phyloP scores from a whole-genome alignment of 2,888 invertebrate genomes.

The Macrosiphum euphorbiae region DNA sequence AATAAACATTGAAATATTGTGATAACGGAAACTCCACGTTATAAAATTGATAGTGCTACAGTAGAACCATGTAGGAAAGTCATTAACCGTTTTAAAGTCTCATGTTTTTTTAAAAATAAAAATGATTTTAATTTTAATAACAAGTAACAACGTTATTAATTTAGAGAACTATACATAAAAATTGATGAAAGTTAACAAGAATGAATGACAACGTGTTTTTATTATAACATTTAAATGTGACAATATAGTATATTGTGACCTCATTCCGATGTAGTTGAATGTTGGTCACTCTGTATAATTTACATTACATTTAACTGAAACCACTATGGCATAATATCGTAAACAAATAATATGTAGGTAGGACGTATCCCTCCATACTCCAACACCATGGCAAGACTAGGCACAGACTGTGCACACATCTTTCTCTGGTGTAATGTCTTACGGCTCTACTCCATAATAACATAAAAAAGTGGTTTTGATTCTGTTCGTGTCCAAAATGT shows the following conservation, averaged over 20 bases:
- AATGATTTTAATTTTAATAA: neutral
- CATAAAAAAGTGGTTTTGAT: neutral
- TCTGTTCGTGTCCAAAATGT: neutral
- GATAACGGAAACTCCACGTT: slow-evolving; percentile 59
- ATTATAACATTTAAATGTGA: neutral
- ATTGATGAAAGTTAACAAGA: neutral
- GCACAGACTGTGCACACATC: neutral
- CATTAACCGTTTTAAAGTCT: neutral
- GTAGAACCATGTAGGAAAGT: neutral
- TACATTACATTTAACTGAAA: neutral
- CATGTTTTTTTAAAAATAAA: neutral
- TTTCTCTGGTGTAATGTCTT: neutral
- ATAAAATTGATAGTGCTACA: slow-evolving; percentile 43
- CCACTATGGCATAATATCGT: slow-evolving; percentile 42
- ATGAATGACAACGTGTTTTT: neutral
- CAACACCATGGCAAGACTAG: neutral
- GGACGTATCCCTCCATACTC: neutral
- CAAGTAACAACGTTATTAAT: neutral
- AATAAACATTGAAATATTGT: neutral
- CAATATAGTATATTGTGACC: slow-evolving; percentile 1
- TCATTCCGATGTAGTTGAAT: neutral
- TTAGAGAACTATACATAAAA: neutral
- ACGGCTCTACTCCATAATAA: too few relatives aligned
- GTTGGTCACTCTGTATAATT: slow-evolving; percentile 48
- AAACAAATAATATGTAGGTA: slow-evolving; percentile 54